Conservation (phyloP, 2,797 vertebrate species). For the Tinamus major region DNA sequence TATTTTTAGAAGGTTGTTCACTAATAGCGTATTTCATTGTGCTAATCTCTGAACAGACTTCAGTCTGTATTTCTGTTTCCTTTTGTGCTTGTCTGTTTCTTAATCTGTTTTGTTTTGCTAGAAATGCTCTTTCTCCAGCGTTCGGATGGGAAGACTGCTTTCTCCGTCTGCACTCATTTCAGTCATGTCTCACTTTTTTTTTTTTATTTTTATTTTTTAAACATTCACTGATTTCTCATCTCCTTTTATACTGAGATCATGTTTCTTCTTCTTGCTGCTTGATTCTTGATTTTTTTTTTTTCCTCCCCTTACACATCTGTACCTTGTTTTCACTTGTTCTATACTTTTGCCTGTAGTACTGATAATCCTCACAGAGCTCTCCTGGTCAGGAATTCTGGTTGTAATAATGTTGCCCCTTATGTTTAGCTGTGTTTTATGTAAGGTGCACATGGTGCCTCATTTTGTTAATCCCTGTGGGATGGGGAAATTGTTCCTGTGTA, state of each 20-base stretch:
- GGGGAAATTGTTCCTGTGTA: background rate
- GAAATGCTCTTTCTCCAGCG: background rate
- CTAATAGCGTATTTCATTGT: background rate
- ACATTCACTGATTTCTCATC: background rate
- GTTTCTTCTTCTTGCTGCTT: slow-evolving; percentile 33
- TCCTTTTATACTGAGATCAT: background rate
- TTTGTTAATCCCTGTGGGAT: background rate
- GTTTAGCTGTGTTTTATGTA: background rate
- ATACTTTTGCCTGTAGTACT: background rate
- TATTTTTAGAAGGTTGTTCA: background rate
- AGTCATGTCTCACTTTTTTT: background rate
- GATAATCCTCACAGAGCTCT: background rate
- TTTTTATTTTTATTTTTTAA: background rate
- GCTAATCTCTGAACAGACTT: background rate
- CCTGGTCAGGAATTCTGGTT: background rate
- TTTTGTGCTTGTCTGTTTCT: background rate
- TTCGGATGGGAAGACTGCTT: background rate
- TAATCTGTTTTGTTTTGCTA: background rate
- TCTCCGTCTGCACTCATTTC: background rate
- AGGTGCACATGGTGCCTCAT: background rate
- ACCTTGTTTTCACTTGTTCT: background rate
- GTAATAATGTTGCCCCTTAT: background rate
- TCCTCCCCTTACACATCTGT: background rate
- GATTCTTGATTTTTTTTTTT: background rate
- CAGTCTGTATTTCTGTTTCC: background rate